A percentile compares a stretch with the other conserved stretches of the same genome.
phyloP scores from a whole-genome alignment of 2,888 invertebrate species.

The Nephrotoma flavescens region DNA sequence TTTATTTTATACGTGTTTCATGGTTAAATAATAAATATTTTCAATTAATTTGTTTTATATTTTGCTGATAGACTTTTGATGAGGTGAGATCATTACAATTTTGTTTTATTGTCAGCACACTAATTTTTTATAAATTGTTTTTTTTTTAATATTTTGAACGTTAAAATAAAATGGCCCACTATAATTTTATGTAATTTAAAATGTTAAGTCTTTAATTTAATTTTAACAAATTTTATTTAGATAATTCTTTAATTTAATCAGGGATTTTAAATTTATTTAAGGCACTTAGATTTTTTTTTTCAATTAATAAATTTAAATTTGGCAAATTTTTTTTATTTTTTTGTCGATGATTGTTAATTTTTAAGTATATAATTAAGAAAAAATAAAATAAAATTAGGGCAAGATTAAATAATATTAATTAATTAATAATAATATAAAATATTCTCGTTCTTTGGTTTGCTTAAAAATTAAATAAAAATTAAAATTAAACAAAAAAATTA shows the following conservation, averaged over 20 bases:
- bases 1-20: background rate
- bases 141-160: background rate
- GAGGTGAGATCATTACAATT: background rate
- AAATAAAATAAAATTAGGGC: background rate
- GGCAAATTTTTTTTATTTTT: background rate
- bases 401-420: background rate
- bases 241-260: background rate
- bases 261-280: background rate
- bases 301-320: background rate
- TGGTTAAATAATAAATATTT: background rate
- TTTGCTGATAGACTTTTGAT: background rate
- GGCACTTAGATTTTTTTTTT: background rate
- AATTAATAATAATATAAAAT: background rate
- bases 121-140: background rate
- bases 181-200: background rate
- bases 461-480: background rate
- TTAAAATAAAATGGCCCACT: background rate
- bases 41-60: background rate
- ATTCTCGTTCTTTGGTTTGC: background rate
- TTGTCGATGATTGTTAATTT: background rate
- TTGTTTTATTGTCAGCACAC: background rate
- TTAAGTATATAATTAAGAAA: background rate
- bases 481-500: background rate
- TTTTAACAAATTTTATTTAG: background rate
- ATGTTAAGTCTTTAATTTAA: background rate